A percentile compares a stretch with the other conserved stretches of the same genome.
phyloP scores from a whole-genome alignment of 2,888 invertebrate species.

The Sphecodes monilicornis region DNA sequence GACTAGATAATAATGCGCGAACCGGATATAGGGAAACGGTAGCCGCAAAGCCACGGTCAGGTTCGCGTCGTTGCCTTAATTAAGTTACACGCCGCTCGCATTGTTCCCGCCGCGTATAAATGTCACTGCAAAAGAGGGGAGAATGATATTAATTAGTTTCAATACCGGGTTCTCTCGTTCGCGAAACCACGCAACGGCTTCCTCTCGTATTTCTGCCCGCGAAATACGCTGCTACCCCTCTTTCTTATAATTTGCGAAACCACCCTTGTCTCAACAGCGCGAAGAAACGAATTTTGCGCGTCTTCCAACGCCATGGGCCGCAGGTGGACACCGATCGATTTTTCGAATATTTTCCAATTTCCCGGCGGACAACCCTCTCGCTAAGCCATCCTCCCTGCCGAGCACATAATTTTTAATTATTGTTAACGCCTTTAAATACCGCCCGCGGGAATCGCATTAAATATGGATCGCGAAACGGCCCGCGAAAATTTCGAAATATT shows the following conservation, averaged over 20 bases:
- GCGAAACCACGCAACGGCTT: slow-evolving; percentile 8
- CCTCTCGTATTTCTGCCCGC: slow-evolving; percentile 19
- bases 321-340: slow-evolving; percentile 32
- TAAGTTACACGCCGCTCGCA: slow-evolving; percentile 83
- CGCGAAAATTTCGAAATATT: slow-evolving; percentile 55
- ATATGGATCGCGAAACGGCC: slow-evolving; percentile 30
- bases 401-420: slow-evolving; percentile 59
- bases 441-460: slow-evolving; percentile 46
- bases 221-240: slow-evolving; percentile 9
- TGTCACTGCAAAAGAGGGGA: slow-evolving; percentile 77
- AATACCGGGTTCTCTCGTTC: slow-evolving; percentile 55
- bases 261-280: not conserved
- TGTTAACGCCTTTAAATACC: slow-evolving; percentile 51
- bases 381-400: slow-evolving; percentile 34
- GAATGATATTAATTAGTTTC: slow-evolving; percentile 82
- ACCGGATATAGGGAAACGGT: slow-evolving; percentile 80
- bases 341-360: slow-evolving; percentile 39
- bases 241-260: slow-evolving; percentile 1
- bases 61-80: slow-evolving; percentile 84
- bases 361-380: not conserved
- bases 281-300: not conserved
- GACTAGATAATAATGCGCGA: slow-evolving; percentile 82
- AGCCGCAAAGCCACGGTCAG: slow-evolving; percentile 82
- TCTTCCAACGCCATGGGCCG: not conserved
- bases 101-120: slow-evolving; percentile 81